Base-by-base conservation (phyloP, 53 echinoderm and acorn worm genomes). In the Mesocentrotus franciscanus region DNA sequence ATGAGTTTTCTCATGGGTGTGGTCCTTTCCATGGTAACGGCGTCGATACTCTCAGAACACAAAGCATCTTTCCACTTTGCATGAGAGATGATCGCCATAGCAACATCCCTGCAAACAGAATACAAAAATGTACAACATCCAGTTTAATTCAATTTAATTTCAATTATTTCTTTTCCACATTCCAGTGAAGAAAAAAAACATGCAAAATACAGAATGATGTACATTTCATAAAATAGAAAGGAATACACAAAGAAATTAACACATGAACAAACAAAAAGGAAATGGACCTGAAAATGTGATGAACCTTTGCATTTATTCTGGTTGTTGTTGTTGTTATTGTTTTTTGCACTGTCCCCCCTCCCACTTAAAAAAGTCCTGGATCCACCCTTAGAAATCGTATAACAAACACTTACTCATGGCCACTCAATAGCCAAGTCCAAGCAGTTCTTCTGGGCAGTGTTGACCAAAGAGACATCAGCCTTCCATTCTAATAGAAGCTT, bases 1-100 rank as follows among this genome's bases (percentile, higher is more conserved):
- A 99, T 99, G 13, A 98, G 96, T 87, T 97, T 98, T 17, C 98
- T 94, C 92, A 98, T 95, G 2, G 98, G 98, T 10, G 98, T 98
- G 57, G 93, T 90, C 61, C 98, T 61, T 60, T 85, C 61, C 56
- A 62, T 70, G 83, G 96, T 97, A 27, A 95, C 95, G 0, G 97
- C 95, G 71, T 98, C 96, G 2, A 66, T 24, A 66, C 98, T 98
- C 55, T 95, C 96, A 18, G 98, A 97, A 36, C 95, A 96, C 98
- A 98, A 95, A 60, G 99, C 99, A 92, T 97, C 96, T 58, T 78
- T 94, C 99, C 99, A 99, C 61, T 97, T 95, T 17, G 96, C 90
- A 71, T 95, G 92, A 32, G 60, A 71, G 26, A 98, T 94, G 61
- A 99, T 99, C 0, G 97, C 96, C 62, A 94, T 87, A 56, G 98